Conservation (phyloP, 2,113 vertebrate species). For the Leucoraja erinaceus region DNA sequence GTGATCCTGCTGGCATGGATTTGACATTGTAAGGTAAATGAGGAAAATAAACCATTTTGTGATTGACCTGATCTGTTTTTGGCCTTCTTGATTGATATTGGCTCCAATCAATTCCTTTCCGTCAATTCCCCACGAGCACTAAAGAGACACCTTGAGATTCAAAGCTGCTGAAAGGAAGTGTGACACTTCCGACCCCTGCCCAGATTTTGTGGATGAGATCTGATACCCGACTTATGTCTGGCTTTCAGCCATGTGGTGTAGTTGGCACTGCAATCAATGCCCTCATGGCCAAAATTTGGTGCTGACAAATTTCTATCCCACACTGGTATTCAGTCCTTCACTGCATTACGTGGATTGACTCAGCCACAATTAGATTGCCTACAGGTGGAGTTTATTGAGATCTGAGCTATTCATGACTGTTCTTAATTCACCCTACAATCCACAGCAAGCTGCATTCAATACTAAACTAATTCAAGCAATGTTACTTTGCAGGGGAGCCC, state of each 20-base stretch:
- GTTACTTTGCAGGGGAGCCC: not conserved
- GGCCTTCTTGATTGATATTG: not conserved
- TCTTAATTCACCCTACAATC: not conserved
- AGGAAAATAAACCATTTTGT: not conserved
- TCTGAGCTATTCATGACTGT: slow-evolving; percentile 5
- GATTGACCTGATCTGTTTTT: not conserved
- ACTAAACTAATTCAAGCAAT: not conserved
- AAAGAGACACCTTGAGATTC: not conserved
- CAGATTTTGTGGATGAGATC: not conserved
- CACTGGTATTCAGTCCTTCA: not conserved
- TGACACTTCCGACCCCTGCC: not conserved
- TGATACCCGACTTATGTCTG: not conserved
- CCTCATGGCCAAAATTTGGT: not conserved
- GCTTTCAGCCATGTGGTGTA: not conserved
- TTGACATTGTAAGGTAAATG: not conserved
- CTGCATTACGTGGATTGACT: not conserved
- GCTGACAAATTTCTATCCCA: not conserved
- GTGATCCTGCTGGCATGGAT: too few species aligned
- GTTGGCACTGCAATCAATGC: not conserved
- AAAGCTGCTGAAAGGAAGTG: not conserved
- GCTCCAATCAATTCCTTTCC: not conserved
- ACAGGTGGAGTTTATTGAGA: not conserved
- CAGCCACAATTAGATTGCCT: slow-evolving; percentile 26
- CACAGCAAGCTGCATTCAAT: not conserved
- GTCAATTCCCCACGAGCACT: not conserved